Percentiles rank a stretch among this genome's conserved stretches.
These are phyloP conservation scores for Acipenser transmontanus DNA, from an alignment of 2,797 vertebrate genomes.

Conservation along the genomic window DNA sequence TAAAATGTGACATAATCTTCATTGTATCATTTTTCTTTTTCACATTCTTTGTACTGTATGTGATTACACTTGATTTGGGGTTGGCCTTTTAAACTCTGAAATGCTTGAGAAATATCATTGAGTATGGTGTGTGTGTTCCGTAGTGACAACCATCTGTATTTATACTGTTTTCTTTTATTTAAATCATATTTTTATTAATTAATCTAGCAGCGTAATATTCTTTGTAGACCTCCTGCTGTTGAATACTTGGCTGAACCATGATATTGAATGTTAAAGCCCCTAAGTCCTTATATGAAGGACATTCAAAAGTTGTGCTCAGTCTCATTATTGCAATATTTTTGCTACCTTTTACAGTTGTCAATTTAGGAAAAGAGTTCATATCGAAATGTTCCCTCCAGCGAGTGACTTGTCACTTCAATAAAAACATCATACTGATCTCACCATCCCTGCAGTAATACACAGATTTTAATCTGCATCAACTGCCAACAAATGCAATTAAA, in stretches of 20 bases:
- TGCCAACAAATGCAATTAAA: constrained; percentile 48
- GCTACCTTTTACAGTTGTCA: constrained; percentile 75
- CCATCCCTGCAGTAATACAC: constrained; percentile 49
- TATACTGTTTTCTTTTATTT: too few species aligned
- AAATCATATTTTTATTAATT: too few species aligned
- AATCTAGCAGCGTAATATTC: too few species aligned
- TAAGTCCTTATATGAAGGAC: constrained; percentile 49
- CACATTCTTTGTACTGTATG: too few species aligned
- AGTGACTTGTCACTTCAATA: constrained; percentile 62
- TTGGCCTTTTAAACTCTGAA: too few species aligned
- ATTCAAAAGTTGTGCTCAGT: constrained; percentile 47
- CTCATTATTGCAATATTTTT: constrained; percentile 74
- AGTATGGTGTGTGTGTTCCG: too few species aligned
- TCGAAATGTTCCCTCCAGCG: constrained; percentile 51
- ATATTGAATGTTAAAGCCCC: background rate
- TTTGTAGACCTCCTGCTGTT: background rate
- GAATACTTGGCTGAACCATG: background rate
- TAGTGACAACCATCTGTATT: too few species aligned
- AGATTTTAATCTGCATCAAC: constrained; percentile 50
- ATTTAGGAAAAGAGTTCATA: constrained; percentile 47
- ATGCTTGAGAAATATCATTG: too few species aligned
- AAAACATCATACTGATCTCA: constrained; percentile 48
- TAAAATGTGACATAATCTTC: too few species aligned
- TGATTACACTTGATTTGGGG: too few species aligned
- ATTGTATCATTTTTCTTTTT: too few species aligned